A percentile compares a stretch with the other conserved stretches of the same genome.
Evolutionary conservation across 2,888 invertebrate species (phyloP).

Genomic region (Chironomus tentans): DNA sequence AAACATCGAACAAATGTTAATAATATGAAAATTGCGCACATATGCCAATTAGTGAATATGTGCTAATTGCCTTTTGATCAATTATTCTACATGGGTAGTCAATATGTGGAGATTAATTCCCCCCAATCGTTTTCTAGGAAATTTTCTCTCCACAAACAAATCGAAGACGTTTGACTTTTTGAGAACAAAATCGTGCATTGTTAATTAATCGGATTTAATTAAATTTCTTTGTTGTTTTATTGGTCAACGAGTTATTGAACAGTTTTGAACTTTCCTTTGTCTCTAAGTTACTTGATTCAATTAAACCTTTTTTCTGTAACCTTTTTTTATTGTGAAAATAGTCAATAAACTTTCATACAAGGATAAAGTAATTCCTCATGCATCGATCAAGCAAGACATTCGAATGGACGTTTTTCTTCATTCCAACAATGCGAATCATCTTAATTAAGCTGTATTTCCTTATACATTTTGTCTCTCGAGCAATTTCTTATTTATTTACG

Average conservation of each 20-base stretch:
- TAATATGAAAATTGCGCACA: background rate
- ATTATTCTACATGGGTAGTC: background rate
- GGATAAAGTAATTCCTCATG: too few relatives aligned
- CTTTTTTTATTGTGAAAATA: background rate
- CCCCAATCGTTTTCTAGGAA: background rate
- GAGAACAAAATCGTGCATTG: background rate
- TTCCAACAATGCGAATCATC: background rate
- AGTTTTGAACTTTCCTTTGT: background rate
- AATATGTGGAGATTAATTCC: background rate
- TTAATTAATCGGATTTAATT: background rate
- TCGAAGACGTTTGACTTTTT: too few relatives aligned
- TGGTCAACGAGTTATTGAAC: too few relatives aligned
- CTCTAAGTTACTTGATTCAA: background rate
- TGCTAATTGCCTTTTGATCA: background rate
- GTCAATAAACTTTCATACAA: background rate
- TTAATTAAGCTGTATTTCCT: background rate
- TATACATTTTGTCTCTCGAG: background rate
- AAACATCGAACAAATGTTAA: background rate
- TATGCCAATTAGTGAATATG: background rate
- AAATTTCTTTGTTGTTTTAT: background rate
- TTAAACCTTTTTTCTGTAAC: background rate
- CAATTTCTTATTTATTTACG: too few relatives aligned
- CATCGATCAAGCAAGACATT: too few relatives aligned
- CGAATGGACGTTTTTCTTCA: background rate
- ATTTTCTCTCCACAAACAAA: too few relatives aligned